Conservation (phyloP, 2,888 invertebrate genomes). For the Zhuqinia jingwanae region DNA sequence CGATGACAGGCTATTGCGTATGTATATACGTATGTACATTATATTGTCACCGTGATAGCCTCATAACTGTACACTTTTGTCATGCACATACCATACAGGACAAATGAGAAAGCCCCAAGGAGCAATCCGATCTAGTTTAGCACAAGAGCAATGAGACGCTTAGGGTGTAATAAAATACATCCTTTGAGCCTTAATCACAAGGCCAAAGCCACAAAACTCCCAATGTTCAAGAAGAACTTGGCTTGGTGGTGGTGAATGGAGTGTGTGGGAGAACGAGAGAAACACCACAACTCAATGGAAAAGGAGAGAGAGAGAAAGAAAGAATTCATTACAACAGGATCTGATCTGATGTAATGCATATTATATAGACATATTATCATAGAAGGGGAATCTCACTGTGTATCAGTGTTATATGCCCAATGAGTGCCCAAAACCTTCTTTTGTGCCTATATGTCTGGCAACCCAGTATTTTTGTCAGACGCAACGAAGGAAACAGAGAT, state of each 20-base stretch:
- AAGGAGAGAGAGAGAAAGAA: slow-evolving; percentile 12
- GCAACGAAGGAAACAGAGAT: slow-evolving; percentile 8
- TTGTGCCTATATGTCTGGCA: not conserved
- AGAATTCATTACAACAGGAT: slow-evolving; percentile 54
- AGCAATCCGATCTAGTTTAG: slow-evolving; percentile 70
- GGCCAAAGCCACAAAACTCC: slow-evolving; percentile 65
- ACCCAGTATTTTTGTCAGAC: slow-evolving; percentile 23
- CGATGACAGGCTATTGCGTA: slow-evolving; percentile 10
- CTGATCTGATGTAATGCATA: slow-evolving; percentile 11
- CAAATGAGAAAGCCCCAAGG: slow-evolving; percentile 72
- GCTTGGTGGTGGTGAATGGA: not conserved
- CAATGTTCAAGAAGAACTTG: slow-evolving; percentile 50
- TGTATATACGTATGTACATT: slow-evolving; percentile 10
- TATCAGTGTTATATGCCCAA: too few species aligned
- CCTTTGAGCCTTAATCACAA: slow-evolving; percentile 71
- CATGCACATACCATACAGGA: slow-evolving; percentile 31
- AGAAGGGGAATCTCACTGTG: not conserved
- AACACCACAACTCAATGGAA: slow-evolving; percentile 22
- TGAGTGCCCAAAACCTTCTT: too few species aligned
- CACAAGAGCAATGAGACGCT: slow-evolving; percentile 68
- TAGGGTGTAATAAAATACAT: slow-evolving; percentile 72
- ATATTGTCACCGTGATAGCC: slow-evolving; percentile 24
- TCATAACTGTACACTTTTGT: slow-evolving; percentile 47
- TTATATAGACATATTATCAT: not conserved
- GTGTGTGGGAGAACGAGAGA: slow-evolving; percentile 20